Evolutionary conservation across 92 coral and sea anemone species (phyloP).

Genomic region (Parazoanthus atlanticus): DNA sequence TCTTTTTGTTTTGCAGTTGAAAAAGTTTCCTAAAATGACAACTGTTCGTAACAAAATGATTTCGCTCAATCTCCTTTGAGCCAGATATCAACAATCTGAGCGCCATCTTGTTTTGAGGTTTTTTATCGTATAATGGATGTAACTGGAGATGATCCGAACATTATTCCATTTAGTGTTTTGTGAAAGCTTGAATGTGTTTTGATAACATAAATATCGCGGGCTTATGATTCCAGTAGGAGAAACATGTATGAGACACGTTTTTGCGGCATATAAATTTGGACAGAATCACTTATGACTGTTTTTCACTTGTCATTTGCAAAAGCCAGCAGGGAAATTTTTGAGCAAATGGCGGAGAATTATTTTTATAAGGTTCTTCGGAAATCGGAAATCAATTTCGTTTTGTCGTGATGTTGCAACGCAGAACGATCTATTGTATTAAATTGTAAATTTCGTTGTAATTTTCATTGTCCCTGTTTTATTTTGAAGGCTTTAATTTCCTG

Average conservation of each 20-base stretch:
- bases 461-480: neutral
- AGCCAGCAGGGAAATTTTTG: neutral
- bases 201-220: neutral
- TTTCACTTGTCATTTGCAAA: neutral
- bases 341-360: neutral
- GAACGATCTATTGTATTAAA: neutral
- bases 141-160: neutral
- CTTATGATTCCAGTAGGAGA: neutral
- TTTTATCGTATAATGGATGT: neutral
- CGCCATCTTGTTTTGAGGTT: constrained; percentile 8
- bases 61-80: neutral
- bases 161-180: neutral
- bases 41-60: neutral
- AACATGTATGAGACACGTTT: neutral
- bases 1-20: neutral
- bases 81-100: neutral
- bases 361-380: neutral
- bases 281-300: neutral
- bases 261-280: neutral
- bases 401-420: neutral
- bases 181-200: neutral
- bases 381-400: neutral
- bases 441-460: neutral
- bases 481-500: neutral
- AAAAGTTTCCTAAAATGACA: constrained; percentile 9